These are phyloP conservation scores for Tribolium madens DNA, from an alignment of 1,140 invertebrate species.

Conservation along the genomic window DNA sequence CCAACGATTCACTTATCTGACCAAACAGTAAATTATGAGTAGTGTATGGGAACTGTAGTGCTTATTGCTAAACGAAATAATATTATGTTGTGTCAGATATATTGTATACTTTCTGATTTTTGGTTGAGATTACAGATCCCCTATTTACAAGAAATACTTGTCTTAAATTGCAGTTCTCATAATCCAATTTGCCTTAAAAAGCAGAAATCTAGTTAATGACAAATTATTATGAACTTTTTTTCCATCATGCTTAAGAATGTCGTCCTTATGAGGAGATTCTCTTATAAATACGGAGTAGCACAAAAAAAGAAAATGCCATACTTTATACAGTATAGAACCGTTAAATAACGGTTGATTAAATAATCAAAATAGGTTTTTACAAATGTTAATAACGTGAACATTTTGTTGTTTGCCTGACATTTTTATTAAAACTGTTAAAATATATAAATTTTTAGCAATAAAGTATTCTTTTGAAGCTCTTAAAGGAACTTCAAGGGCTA, in stretches of 20 bases:
- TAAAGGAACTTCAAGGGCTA: too few species aligned
- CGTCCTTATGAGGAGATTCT: not conserved
- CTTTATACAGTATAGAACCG: not conserved
- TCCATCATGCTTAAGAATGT: not conserved
- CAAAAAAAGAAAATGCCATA: not conserved
- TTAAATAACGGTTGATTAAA: too few species aligned
- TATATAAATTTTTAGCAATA: not conserved
- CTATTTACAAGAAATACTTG: constrained; percentile 17
- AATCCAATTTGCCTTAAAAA: not conserved
- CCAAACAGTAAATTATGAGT: constrained; percentile 37
- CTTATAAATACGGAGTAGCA: not conserved
- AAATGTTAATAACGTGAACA: not conserved
- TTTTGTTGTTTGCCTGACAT: not conserved
- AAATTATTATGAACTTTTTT: not conserved
- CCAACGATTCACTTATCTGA: constrained; percentile 40
- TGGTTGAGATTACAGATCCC: constrained; percentile 3
- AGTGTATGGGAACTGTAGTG: constrained; percentile 38
- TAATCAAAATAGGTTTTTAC: not conserved
- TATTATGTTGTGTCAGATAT: constrained; percentile 31
- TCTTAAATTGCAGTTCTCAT: too few species aligned
- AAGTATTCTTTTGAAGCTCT: not conserved
- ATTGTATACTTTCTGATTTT: constrained; percentile 40
- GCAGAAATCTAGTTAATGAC: not conserved
- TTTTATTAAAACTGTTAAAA: not conserved
- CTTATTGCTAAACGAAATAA: constrained; percentile 41